Evolutionary conservation across 2,888 invertebrate genomes (phyloP).

Genomic region (Nemoura dubitans): DNA sequence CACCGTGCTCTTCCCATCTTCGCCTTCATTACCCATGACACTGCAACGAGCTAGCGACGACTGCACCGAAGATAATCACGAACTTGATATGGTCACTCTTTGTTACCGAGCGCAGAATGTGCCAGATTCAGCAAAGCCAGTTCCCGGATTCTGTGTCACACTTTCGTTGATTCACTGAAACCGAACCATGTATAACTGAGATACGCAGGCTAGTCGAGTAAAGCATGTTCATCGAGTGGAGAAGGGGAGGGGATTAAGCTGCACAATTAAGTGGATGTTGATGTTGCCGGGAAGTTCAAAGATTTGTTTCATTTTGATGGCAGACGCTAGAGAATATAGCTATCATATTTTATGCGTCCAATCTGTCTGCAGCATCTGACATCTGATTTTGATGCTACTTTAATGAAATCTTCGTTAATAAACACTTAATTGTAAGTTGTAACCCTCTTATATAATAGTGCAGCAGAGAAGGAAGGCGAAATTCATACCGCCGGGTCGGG

Average conservation of each 20-base stretch:
- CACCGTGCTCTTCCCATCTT: slow-evolving; percentile 55
- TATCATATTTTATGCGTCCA: not conserved
- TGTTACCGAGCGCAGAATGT: not conserved
- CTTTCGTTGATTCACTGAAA: not conserved
- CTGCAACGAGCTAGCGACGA: not conserved
- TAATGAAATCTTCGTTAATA: not conserved
- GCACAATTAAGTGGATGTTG: not conserved
- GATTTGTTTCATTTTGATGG: not conserved
- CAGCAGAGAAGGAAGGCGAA: not conserved
- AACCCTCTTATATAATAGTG: not conserved
- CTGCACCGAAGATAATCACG: not conserved
- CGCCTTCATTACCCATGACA: slow-evolving; percentile 28
- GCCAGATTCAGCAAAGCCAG: not conserved
- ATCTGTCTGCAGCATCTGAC: not conserved
- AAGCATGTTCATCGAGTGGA: not conserved
- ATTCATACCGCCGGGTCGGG: not conserved
- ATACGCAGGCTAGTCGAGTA: not conserved
- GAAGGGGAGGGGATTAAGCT: not conserved
- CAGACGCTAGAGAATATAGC: not conserved
- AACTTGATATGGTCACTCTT: not conserved
- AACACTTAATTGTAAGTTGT: not conserved
- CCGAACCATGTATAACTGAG: not conserved
- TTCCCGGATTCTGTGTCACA: not conserved
- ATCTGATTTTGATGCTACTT: not conserved
- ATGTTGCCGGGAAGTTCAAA: slow-evolving; percentile 29